Base-by-base conservation (phyloP, 2,113 vertebrate genomes). In the Candoia aspera region DNA sequence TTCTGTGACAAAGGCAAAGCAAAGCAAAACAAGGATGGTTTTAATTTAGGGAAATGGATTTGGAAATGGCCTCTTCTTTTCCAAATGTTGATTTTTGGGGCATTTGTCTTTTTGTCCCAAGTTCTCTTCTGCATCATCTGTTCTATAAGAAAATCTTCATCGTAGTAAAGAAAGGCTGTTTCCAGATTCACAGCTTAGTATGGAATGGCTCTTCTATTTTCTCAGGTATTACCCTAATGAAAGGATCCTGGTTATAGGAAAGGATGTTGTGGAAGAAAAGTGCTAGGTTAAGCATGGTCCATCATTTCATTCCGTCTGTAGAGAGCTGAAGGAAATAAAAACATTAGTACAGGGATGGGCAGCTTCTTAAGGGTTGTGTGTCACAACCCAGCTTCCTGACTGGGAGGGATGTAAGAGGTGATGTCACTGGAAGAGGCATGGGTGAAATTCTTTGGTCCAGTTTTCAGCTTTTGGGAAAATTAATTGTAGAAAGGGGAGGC, bases 1-100 rank as follows among this genome's bases (percentile, higher is more conserved):
- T 93, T 91, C 55, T 19, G 87, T 90, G 83, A 90, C 86, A 92
- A 93, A 46, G 68, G 42, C 42, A 42, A 2, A 49, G 24, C 42
- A 5, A 42, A 93, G 60, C 91, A 53, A 91, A 95, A 93, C 8
- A 93, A 85, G 49, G 26, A 0, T 0, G 79, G 93, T 91, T 92
- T 94, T 92, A 90, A 9, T 94, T 59, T 0, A 2, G 15, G 26
- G 8, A 8, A 0, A 6, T 23, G 10, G 29, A 85, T 92, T 15
- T 85, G 58, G n/a, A 42, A 87, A 73, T 29, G 23, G n/a, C 33
- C 53, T 58, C 59, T 84, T 92, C 58, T 53, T 21, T 92, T 33
- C 12, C 62, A 46, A 91, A 87, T 73, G 68, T 11, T 26, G n/a
- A 12, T 57, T 62, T 33, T 79, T 37, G 15, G 33, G 2, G 15